Base-by-base conservation (phyloP, 2,113 vertebrate species). In the Sphaerodactylus townsendi region DNA sequence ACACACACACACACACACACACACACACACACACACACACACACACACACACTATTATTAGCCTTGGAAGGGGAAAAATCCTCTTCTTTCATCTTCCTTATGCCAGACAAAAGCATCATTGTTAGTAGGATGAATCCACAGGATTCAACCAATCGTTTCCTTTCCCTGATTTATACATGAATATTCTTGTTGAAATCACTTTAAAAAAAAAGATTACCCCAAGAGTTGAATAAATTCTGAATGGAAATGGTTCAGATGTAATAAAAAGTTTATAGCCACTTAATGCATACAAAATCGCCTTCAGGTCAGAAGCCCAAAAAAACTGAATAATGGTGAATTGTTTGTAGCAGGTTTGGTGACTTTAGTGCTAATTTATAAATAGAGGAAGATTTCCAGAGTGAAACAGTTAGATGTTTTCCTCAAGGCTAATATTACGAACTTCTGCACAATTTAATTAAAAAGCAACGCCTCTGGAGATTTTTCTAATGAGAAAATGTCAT, bases 371-470 rank as follows among this genome's bases (percentile, higher is more conserved):
- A 50, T 79, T 46, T 74, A 21, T 86, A 89, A 88, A 81, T 71
- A 80, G 28, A 77, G 23, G 75, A 8, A 53, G 28, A n/a, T 19
- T 76, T 7, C 13, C 82, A 48, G 79, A 76, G 73, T 23, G 14
- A 72, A 13, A 79, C 86, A 87, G 21, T 41, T 68, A 68, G 8
- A 39, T 79, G 65, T 86, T 90, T 89, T 64, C 82, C 83, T 79
- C 41, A 80, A 93, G 53, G 71, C 74, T 70, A 87, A 74, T 44
- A 56, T 50, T 85, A 41, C 23, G 72, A 91, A 33, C 6, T 89
- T 64, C 62, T 81, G 69, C 76, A 89, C n/a, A 68, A 77, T 93
- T 91, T 87, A 85, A 89, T 92, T 88, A 88, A 64, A 75, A 86
- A 28, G 5, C 59, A 64, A 88, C 90, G 89, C 77, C 81, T 90